Conservation (phyloP, 1,140 invertebrate species). For the Heliconius himera region DNA sequence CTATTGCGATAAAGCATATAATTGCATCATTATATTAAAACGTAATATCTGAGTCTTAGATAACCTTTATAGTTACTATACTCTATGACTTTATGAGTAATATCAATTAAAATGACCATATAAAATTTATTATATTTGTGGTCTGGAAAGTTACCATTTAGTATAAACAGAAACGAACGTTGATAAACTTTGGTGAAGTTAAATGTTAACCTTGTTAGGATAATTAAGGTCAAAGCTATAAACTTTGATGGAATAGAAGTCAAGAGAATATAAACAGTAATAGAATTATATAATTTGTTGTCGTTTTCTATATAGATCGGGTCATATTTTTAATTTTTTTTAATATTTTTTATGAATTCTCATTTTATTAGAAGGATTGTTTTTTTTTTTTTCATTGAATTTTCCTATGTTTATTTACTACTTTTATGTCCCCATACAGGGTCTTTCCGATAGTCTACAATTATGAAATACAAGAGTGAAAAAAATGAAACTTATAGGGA, state of each 20-base stretch:
- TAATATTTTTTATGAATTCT: too few relatives aligned
- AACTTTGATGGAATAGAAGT: neutral
- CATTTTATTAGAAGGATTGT: too few relatives aligned
- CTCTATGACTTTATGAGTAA: neutral
- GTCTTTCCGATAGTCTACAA: too few relatives aligned
- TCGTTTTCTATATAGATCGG: neutral
- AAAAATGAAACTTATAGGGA: too few relatives aligned
- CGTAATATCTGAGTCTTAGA: neutral
- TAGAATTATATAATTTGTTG: neutral
- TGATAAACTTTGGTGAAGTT: neutral
- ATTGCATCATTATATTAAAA: neutral
- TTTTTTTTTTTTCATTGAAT: too few relatives aligned
- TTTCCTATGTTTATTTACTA: too few relatives aligned
- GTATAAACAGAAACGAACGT: neutral
- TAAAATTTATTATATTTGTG: neutral
- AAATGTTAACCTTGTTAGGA: conserved; percentile 8
- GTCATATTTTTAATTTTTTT: neutral
- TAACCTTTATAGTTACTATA: neutral
- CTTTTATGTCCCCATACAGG: too few relatives aligned
- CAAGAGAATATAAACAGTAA: neutral
- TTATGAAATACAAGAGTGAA: too few relatives aligned
- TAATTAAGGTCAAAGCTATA: neutral
- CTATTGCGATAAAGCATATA: too few relatives aligned
- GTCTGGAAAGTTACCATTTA: conserved; percentile 1
- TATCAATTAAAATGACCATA: neutral